These are phyloP conservation scores for Leucophenga varia DNA, from an alignment of 1,140 invertebrate genomes.

Conservation along the genomic window DNA sequence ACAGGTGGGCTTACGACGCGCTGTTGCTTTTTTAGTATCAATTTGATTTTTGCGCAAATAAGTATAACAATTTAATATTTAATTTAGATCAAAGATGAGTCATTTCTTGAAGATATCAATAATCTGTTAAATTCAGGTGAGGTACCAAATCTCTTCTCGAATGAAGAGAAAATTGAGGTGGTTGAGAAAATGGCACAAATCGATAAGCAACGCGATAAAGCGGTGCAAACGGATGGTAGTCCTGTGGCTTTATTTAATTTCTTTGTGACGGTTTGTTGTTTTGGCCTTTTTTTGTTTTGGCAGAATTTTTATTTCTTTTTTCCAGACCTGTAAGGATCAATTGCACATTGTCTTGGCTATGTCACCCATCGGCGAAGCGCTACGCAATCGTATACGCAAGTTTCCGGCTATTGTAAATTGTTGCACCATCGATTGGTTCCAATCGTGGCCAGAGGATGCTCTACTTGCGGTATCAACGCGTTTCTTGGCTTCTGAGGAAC, in stretches of 20 bases:
- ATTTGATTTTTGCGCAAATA: too few species aligned
- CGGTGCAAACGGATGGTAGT: conserved; percentile 89
- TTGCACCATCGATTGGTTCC: conserved; percentile 97
- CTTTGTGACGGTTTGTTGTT: conserved; percentile 66
- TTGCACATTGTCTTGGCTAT: conserved; percentile 90
- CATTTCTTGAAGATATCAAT: conserved; percentile 90
- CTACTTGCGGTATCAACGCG: conserved; percentile 85
- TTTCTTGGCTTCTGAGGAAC: conserved; percentile 84
- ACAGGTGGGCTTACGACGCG: conserved; percentile 65
- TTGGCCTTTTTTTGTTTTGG: neutral
- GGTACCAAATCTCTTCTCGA: conserved; percentile 86
- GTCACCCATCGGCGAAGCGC: conserved; percentile 86
- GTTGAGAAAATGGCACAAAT: conserved; percentile 92
- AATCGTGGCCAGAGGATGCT: conserved; percentile 93
- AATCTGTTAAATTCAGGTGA: conserved; percentile 93
- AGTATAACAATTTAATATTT: conserved; percentile 29
- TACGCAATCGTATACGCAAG: conserved; percentile 85
- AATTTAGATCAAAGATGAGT: conserved; percentile 89
- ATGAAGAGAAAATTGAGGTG: conserved; percentile 89
- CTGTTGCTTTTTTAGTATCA: neutral
- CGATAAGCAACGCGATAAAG: conserved; percentile 86
- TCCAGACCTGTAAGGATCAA: conserved; percentile 82
- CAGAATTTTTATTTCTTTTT: neutral
- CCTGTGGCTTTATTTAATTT: conserved; percentile 89
- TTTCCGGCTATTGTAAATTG: conserved; percentile 95